Evolutionary conservation across 2,888 invertebrate genomes (phyloP).

Genomic region (Plebejus melissa): DNA sequence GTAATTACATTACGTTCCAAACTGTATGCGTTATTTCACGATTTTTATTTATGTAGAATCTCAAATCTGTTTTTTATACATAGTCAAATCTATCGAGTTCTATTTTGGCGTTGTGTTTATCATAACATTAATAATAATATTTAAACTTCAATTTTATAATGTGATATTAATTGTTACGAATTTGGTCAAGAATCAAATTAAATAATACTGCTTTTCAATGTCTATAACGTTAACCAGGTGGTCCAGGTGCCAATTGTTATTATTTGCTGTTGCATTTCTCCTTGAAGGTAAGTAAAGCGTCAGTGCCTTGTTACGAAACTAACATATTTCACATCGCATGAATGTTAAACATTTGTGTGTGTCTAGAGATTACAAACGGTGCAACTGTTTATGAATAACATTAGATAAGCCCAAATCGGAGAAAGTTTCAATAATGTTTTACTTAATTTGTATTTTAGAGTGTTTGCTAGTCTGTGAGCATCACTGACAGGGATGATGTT

Average conservation of each 20-base stretch:
- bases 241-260: conserved; percentile 23
- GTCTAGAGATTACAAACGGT: conserved; percentile 38
- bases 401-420: conserved; percentile 30
- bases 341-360: conserved; percentile 42
- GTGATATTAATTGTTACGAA: conserved; percentile 7
- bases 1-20: conserved; percentile 29
- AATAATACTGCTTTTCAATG: not conserved
- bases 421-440: conserved; percentile 30
- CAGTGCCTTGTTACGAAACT: conserved; percentile 51
- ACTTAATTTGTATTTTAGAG: conserved; percentile 49
- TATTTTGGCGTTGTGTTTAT: not conserved
- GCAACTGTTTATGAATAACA: conserved; percentile 33
- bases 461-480: conserved; percentile 77
- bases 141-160: conserved; percentile 4
- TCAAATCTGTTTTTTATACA: conserved; percentile 30
- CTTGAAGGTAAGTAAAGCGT: conserved; percentile 34
- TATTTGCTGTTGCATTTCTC: conserved; percentile 23
- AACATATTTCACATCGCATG: conserved; percentile 36
- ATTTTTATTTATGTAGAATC: conserved; percentile 34
- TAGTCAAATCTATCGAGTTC: conserved; percentile 10
- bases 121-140: not conserved
- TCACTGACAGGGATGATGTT: conserved; percentile 77
- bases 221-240: conserved; percentile 15
- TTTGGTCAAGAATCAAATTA: not conserved
- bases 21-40: conserved; percentile 11